A percentile compares a stretch with the other conserved stretches of the same genome.
These are phyloP conservation scores for Aspidapion aeneum DNA, from an alignment of 2,888 invertebrate species.

Conservation along the genomic window DNA sequence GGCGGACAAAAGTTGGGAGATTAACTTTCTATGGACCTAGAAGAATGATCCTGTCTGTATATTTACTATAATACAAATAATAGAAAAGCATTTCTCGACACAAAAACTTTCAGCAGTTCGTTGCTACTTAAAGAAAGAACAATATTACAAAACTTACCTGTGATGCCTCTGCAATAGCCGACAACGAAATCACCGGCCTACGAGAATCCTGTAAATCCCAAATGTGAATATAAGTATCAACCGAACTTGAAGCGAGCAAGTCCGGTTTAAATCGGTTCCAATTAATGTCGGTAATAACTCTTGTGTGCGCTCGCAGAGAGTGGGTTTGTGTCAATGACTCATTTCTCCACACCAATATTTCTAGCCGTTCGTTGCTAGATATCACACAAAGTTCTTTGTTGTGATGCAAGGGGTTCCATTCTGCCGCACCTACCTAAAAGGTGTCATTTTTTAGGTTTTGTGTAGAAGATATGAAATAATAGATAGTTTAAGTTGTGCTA, in stretches of 20 bases:
- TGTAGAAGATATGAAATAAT: neutral
- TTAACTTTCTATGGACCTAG: too few species aligned
- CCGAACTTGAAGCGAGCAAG: slow-evolving; percentile 83
- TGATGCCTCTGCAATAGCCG: slow-evolving; percentile 88
- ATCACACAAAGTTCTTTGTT: slow-evolving; percentile 82
- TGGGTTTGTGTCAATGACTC: slow-evolving; percentile 63
- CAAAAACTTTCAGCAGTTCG: too few species aligned
- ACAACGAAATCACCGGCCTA: slow-evolving; percentile 78
- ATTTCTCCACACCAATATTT: slow-evolving; percentile 77
- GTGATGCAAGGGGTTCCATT: slow-evolving; percentile 82
- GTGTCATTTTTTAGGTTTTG: neutral
- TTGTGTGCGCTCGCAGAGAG: slow-evolving; percentile 75
- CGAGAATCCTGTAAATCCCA: slow-evolving; percentile 90
- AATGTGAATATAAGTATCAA: slow-evolving; percentile 89
- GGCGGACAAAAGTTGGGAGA: too few species aligned
- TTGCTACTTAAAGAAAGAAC: too few species aligned
- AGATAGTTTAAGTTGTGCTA: too few species aligned
- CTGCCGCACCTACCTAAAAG: slow-evolving; percentile 71
- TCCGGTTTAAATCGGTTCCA: slow-evolving; percentile 82
- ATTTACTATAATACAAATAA: too few species aligned
- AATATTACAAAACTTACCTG: slow-evolving; percentile 53
- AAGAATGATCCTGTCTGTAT: too few species aligned
- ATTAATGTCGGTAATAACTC: slow-evolving; percentile 87
- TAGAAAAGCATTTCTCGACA: too few species aligned
- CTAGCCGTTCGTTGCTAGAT: slow-evolving; percentile 83